Evolutionary conservation across 2,888 invertebrate genomes (phyloP).

Genomic region (Spatulosminthurus flaviceps): DNA sequence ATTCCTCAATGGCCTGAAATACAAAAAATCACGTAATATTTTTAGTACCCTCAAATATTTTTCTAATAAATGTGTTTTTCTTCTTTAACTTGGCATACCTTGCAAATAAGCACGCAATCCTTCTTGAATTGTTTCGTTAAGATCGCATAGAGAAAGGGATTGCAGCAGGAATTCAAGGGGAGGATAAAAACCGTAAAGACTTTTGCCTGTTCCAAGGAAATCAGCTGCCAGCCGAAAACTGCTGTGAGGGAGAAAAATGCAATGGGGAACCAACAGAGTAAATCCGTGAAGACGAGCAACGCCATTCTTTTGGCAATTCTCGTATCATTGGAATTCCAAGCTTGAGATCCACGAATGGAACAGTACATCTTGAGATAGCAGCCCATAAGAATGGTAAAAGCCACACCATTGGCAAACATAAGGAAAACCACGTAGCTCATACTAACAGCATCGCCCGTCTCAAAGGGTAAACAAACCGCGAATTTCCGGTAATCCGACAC

Average conservation of each 20-base stretch:
- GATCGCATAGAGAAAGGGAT: conserved; percentile 97
- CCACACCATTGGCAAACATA: conserved; percentile 90
- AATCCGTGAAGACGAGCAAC: conserved; percentile 94
- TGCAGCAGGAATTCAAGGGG: conserved; percentile 96
- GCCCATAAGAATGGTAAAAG: conserved; percentile 92
- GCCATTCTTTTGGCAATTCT: conserved; percentile 97
- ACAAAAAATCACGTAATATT: neutral
- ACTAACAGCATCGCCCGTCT: conserved; percentile 81
- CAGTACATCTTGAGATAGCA: conserved; percentile 98
- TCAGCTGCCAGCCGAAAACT: conserved; percentile 87
- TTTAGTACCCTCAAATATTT: neutral
- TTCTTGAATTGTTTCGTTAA: conserved; percentile 98
- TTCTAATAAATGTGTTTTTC: neutral
- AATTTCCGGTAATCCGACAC: conserved; percentile 96
- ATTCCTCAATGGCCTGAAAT: conserved; percentile 87
- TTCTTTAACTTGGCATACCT: conserved; percentile 66
- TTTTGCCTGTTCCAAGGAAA: conserved; percentile 94
- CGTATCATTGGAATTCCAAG: conserved; percentile 97
- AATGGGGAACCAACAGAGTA: conserved; percentile 97
- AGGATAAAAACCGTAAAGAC: conserved; percentile 92
- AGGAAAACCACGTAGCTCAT: conserved; percentile 88
- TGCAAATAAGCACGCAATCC: conserved; percentile 94
- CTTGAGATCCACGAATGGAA: conserved; percentile 92
- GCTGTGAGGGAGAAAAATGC: conserved; percentile 95
- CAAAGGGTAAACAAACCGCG: conserved; percentile 95